A percentile compares a stretch with the other conserved stretches of the same genome.
phyloP scores from a whole-genome alignment of 2,888 invertebrate genomes.

The Hedychridium roseum region DNA sequence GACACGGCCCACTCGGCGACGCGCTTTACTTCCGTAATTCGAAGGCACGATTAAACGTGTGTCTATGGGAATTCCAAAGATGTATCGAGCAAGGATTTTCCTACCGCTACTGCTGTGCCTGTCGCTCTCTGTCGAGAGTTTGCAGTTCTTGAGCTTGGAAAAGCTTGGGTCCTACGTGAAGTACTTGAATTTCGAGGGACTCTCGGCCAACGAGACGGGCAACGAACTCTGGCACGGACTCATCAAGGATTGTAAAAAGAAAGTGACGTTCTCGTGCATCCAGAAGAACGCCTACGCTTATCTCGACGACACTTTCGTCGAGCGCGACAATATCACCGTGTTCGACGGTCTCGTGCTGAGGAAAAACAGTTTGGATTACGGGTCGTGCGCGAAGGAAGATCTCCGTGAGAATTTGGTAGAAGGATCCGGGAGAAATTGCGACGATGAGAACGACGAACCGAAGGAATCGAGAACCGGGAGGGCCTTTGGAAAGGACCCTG shows the following conservation, averaged over 20 bases:
- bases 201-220: slow-evolving; percentile 51
- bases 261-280: slow-evolving; percentile 77
- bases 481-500: slow-evolving; percentile 35
- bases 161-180: slow-evolving; percentile 53
- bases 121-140: too few relatives aligned
- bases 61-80: slow-evolving; percentile 16
- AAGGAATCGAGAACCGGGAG: slow-evolving; percentile 16
- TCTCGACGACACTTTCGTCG: slow-evolving; percentile 72
- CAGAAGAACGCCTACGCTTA: slow-evolving; percentile 81
- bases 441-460: slow-evolving; percentile 50
- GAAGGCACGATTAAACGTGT: not conserved
- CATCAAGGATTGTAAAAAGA: slow-evolving; percentile 73
- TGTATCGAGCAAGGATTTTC: too few relatives aligned
- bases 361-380: slow-evolving; percentile 71
- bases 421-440: slow-evolving; percentile 11
- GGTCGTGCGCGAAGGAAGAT: slow-evolving; percentile 51
- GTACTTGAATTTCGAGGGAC: slow-evolving; percentile 50
- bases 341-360: slow-evolving; percentile 72
- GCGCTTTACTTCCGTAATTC: not conserved
- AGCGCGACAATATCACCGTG: slow-evolving; percentile 72
- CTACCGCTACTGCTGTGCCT: too few relatives aligned
- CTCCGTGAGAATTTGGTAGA: slow-evolving; percentile 50
- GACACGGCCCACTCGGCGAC: too few relatives aligned
- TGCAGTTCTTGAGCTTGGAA: too few relatives aligned
- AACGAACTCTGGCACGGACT: slow-evolving; percentile 79